Conservation (phyloP, 2,797 vertebrate species). For the Lepus townsendii region DNA sequence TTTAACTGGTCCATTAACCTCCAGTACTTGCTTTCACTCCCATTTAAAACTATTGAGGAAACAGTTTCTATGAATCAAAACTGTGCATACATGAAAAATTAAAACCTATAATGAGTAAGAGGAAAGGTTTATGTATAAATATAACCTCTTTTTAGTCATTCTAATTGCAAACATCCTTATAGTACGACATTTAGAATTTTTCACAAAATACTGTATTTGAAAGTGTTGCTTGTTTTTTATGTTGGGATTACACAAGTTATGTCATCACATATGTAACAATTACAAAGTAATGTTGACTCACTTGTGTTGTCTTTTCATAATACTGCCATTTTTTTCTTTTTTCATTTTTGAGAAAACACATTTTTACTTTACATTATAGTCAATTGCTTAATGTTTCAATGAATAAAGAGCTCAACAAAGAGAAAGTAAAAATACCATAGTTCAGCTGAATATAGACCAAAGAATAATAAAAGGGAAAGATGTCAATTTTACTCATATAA, state of each 20-base stretch:
- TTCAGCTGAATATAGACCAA: too few species aligned
- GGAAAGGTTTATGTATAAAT: conserved; percentile 73
- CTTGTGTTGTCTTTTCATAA: conserved; percentile 80
- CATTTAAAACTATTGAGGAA: conserved; percentile 62
- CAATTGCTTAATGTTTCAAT: too few species aligned
- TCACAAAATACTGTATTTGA: conserved; percentile 87
- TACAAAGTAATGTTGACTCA: conserved; percentile 72
- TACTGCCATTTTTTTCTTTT: conserved; percentile 78
- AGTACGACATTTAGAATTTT: conserved; percentile 92
- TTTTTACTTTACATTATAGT: too few species aligned
- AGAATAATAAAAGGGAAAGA: too few species aligned
- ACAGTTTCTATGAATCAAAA: conserved; percentile 48
- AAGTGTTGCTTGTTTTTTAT: conserved; percentile 79
- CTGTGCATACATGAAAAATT: conserved; percentile 70
- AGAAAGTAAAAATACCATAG: too few species aligned
- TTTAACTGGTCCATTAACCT: conserved; percentile 59
- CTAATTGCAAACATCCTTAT: conserved; percentile 91
- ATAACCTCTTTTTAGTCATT: conserved; percentile 76
- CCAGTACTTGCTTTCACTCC: neutral
- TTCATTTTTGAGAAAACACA: too few species aligned
- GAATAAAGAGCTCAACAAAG: too few species aligned
- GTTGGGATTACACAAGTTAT: conserved; percentile 82
- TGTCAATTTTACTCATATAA: too few species aligned
- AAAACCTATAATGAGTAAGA: conserved; percentile 60
- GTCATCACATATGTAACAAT: conserved; percentile 83